Evolutionary conservation across 1,140 invertebrate species (phyloP).

Genomic region (Penaeus japonicus): DNA sequence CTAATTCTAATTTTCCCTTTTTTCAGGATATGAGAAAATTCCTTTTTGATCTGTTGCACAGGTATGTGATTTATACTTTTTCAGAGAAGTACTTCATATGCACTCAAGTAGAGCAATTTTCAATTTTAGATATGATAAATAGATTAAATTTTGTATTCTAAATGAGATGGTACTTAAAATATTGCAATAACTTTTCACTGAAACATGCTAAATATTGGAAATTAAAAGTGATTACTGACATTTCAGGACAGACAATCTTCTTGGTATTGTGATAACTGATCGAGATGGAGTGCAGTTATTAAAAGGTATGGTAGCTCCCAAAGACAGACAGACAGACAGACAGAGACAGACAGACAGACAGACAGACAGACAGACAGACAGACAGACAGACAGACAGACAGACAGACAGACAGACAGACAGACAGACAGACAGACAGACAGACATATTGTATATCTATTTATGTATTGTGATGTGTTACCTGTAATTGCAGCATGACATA

Average conservation of each 20-base stretch:
- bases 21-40: conserved; percentile 2
- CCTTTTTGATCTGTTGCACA: neutral
- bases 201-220: neutral
- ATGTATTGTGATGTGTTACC: no score
- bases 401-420: no score
- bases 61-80: neutral
- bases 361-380: no score
- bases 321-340: neutral
- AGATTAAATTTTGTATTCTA: no score
- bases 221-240: neutral
- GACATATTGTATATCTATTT: no score
- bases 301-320: conserved; percentile 9
- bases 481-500: no score
- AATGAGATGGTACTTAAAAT: neutral
- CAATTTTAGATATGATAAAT: neutral
- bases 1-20: neutral
- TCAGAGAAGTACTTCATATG: neutral
- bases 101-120: neutral
- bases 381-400: no score
- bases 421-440: no score
- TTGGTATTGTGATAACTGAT: conserved; percentile 40
- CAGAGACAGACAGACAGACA: no score
- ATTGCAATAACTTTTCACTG: neutral
- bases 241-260: conserved; percentile 40
- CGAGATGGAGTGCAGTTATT: conserved; percentile 44